These are phyloP conservation scores for Chorisops tibialis DNA, from an alignment of 2,888 invertebrate genomes.

Conservation along the genomic window DNA sequence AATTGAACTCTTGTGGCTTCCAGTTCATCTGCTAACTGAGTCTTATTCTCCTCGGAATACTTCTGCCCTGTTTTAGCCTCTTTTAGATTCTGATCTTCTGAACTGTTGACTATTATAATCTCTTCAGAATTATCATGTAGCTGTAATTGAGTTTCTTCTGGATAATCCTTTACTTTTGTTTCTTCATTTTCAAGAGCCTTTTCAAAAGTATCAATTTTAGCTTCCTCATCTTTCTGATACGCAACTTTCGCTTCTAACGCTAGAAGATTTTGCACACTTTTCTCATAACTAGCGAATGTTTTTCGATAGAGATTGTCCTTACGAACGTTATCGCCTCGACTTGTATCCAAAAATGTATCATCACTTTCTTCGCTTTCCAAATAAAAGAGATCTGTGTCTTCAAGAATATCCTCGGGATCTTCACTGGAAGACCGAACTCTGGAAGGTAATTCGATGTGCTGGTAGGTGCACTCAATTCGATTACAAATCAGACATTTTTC, in stretches of 20 bases:
- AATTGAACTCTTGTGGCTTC: too few relatives aligned
- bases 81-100: too few relatives aligned
- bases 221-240: too few relatives aligned
- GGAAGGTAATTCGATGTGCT: not conserved
- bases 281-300: not conserved
- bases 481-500: conserved; percentile 5
- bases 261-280: not conserved
- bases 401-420: not conserved
- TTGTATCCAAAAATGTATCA: not conserved
- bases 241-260: not conserved
- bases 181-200: not conserved
- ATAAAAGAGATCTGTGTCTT: not conserved
- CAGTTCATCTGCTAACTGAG: too few relatives aligned
- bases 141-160: not conserved
- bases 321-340: not conserved
- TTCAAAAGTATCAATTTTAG: not conserved
- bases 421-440: not conserved
- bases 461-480: not conserved
- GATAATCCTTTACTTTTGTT: not conserved
- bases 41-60: too few relatives aligned
- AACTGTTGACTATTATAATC: not conserved
- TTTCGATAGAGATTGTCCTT: conserved; percentile 7
- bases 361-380: not conserved
- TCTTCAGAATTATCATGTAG: not conserved
- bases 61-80: too few relatives aligned